Evolutionary conservation across 1,140 invertebrate genomes (phyloP).

Genomic region (Penaeus japonicus): DNA sequence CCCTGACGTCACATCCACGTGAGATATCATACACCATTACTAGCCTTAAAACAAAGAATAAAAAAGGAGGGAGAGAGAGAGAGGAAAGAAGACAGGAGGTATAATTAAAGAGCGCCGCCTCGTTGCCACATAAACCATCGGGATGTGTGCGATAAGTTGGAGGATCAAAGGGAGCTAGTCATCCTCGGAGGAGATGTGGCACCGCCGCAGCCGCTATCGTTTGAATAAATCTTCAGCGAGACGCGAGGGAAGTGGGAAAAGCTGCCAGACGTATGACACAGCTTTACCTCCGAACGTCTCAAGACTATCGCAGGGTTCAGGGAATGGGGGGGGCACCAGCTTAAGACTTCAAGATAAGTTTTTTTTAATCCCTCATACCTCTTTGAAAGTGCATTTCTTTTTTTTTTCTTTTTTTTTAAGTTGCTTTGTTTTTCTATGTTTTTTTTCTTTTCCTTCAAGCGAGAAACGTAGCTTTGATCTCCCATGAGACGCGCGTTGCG

Average conservation of each 20-base stretch:
- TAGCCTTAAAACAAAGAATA: conserved; percentile 28
- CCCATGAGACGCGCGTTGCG: neutral
- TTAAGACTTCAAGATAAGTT: no score
- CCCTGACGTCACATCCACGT: conserved; percentile 8
- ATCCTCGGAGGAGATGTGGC: conserved; percentile 22
- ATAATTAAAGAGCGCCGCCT: conserved; percentile 32
- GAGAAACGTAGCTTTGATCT: neutral
- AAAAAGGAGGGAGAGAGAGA: neutral
- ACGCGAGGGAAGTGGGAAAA: neutral
- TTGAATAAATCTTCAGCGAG: conserved; percentile 33
- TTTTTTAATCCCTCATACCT: no score
- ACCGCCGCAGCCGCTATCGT: conserved; percentile 26
- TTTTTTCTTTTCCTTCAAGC: neutral
- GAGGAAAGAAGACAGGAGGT: conserved; percentile 23
- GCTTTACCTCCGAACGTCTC: neutral
- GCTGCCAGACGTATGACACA: neutral
- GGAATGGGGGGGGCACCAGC: no score
- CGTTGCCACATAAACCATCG: conserved; percentile 1
- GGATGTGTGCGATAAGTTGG: conserved; percentile 14
- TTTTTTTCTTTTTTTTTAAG: no score
- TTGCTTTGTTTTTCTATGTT: no score
- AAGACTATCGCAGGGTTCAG: neutral
- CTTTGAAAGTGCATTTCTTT: no score
- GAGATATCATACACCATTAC: conserved; percentile 33
- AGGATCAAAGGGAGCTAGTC: conserved; percentile 24